phyloP scores from a whole-genome alignment of 2,888 invertebrate genomes.

The Ligdia adustata region DNA sequence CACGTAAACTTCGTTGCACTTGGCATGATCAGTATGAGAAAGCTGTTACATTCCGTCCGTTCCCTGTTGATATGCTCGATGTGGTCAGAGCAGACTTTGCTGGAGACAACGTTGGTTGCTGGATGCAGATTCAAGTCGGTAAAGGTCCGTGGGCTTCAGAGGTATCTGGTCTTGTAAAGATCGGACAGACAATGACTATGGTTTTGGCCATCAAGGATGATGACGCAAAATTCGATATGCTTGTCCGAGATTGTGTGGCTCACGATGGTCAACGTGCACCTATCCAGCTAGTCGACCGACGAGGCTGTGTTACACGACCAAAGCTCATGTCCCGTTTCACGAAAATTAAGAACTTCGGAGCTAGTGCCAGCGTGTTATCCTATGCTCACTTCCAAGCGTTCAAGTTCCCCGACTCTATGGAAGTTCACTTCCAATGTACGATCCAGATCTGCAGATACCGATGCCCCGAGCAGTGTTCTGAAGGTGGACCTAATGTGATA shows the following conservation, averaged over 20 bases:
- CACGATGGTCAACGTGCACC: conserved; percentile 97
- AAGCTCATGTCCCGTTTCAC: conserved; percentile 97
- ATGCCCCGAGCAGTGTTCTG: conserved; percentile 96
- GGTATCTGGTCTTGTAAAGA: conserved; percentile 96
- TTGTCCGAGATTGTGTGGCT: conserved; percentile 96
- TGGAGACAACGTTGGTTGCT: conserved; percentile 97
- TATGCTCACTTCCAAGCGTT: conserved; percentile 98
- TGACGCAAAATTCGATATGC: conserved; percentile 97
- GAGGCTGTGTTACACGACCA: conserved; percentile 95
- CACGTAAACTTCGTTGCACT: conserved; percentile 94
- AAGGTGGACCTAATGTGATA: conserved; percentile 79
- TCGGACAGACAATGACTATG: conserved; percentile 98
- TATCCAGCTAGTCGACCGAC: conserved; percentile 96
- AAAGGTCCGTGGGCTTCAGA: conserved; percentile 98
- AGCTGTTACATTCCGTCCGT: conserved; percentile 96
- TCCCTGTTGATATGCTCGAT: conserved; percentile 97
- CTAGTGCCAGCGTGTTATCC: conserved; percentile 94
- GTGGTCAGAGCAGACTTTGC: conserved; percentile 97
- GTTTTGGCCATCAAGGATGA: conserved; percentile 97
- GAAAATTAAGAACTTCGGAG: conserved; percentile 97
- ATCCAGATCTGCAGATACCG: conserved; percentile 97
- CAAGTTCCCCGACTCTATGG: conserved; percentile 98
- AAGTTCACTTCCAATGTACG: conserved; percentile 97
- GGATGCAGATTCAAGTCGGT: conserved; percentile 99
- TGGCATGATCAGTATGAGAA: conserved; percentile 99